Evolutionary conservation across 2,888 invertebrate species (phyloP).

Genomic region (Masnerella sp.): DNA sequence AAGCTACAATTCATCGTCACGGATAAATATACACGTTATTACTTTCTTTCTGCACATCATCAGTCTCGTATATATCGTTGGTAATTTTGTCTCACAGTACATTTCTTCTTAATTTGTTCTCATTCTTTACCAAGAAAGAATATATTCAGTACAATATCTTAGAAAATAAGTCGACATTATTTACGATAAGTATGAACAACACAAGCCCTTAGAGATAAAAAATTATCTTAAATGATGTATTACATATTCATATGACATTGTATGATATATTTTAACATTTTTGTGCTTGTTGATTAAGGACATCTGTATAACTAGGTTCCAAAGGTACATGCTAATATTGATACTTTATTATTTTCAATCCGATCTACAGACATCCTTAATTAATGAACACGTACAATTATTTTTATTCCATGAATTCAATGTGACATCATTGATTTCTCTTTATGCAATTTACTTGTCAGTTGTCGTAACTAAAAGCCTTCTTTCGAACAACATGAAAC

Average conservation of each 20-base stretch:
- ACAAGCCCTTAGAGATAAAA: constrained; percentile 55
- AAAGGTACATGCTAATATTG: too few species aligned
- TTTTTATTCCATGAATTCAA: constrained; percentile 51
- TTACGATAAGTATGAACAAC: constrained; percentile 57
- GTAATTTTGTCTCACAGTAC: constrained; percentile 54
- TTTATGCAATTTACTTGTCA: too few species aligned
- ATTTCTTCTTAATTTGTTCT: constrained; percentile 29
- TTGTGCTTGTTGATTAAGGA: constrained; percentile 52
- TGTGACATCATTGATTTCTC: constrained; percentile 41
- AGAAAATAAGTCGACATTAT: constrained; percentile 53
- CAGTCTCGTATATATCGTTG: constrained; percentile 59
- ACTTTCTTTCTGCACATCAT: constrained; percentile 56
- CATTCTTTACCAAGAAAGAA: constrained; percentile 23
- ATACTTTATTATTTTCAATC: too few species aligned
- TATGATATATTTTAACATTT: constrained; percentile 40
- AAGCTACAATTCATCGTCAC: constrained; percentile 46
- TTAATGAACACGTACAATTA: constrained; percentile 48
- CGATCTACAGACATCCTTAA: constrained; percentile 44
- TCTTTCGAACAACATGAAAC: too few species aligned
- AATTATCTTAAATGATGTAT: constrained; percentile 49
- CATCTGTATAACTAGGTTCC: constrained; percentile 36
- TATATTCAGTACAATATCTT: constrained; percentile 50
- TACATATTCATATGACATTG: constrained; percentile 36
- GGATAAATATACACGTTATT: constrained; percentile 55
- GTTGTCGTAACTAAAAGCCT: too few species aligned